Percentiles rank a stretch among this genome's conserved stretches.
These are phyloP conservation scores for Sphaerophoria taeniata DNA, from an alignment of 2,888 invertebrate species.

Conservation along the genomic window DNA sequence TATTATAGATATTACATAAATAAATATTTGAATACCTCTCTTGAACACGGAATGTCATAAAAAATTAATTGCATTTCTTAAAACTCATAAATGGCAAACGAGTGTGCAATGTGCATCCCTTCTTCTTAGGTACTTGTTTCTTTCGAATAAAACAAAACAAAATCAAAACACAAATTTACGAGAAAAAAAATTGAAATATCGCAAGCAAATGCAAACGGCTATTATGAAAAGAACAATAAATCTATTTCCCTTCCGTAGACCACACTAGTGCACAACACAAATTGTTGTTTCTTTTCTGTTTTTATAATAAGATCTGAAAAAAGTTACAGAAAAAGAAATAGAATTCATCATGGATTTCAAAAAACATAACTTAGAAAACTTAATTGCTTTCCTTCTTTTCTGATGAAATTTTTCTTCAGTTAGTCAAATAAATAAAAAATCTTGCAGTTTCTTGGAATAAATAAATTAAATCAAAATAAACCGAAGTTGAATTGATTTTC, in stretches of 20 bases:
- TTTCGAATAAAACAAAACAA: conserved; percentile 2
- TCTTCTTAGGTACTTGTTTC: conserved; percentile 10
- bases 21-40: not conserved
- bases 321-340: not conserved
- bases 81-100: not conserved
- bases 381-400: not conserved
- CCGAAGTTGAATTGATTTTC: not conserved
- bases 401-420: not conserved
- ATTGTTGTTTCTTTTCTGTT: not conserved
- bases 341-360: not conserved
- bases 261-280: not conserved
- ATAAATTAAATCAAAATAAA: not conserved
- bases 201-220: conserved; percentile 59
- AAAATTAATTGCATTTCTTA: conserved; percentile 56
- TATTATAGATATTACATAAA: no score
- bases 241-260: conserved; percentile 23
- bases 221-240: conserved; percentile 61
- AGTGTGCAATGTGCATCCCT: conserved; percentile 22
- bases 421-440: not conserved
- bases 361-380: conserved; percentile 1
- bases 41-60: conserved; percentile 43
- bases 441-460: not conserved
- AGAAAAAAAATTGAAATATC: conserved; percentile 64
- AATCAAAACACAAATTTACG: conserved; percentile 51
- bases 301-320: not conserved